phyloP scores from a whole-genome alignment of 2,113 vertebrate genomes.

The Peromyscus leucopus region DNA sequence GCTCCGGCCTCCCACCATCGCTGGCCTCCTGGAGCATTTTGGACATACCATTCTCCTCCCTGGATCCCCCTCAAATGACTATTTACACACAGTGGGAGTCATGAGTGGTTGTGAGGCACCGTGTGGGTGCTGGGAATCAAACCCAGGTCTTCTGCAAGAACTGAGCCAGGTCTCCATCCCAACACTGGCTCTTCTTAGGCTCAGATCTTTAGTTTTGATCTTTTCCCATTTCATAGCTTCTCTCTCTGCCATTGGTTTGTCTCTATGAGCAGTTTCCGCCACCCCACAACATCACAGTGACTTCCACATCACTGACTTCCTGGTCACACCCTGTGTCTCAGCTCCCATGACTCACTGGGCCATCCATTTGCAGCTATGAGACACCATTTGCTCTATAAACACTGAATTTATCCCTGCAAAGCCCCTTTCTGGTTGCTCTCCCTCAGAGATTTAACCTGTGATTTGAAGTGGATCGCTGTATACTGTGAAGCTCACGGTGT shows the following conservation, averaged over 20 bases:
- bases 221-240: neutral
- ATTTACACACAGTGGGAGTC: neutral
- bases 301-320: neutral
- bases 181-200: neutral
- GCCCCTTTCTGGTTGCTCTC: neutral
- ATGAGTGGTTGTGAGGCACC: neutral
- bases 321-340: neutral
- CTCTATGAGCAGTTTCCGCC: neutral
- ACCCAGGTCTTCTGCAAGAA: neutral
- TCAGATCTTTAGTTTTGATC: neutral
- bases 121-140: neutral
- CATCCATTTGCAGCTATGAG: neutral
- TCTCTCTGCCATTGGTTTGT: neutral
- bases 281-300: neutral
- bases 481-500: neutral
- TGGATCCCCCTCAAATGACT: neutral
- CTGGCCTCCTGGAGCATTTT: neutral
- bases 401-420: neutral
- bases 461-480: neutral
- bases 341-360: neutral
- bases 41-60: neutral
- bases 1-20: neutral
- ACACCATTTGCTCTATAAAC: conserved; percentile 26
- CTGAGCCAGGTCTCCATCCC: neutral
- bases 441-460: neutral